Conservation (phyloP, 64 coral and sea anemone species). For the Actinia equina region DNA sequence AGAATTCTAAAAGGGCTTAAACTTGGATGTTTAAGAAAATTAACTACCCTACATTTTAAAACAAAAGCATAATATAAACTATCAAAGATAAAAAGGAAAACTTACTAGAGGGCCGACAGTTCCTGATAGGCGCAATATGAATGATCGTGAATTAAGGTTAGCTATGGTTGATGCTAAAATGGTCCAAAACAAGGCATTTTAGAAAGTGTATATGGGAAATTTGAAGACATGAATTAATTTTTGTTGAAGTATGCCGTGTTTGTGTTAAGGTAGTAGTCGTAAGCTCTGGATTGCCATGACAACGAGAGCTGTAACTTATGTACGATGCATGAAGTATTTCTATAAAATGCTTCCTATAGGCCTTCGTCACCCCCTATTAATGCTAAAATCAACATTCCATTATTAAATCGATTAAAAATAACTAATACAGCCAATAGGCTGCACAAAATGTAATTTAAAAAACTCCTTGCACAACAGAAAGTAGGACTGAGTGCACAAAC, state of each 20-base stretch:
- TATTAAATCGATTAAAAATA: background rate
- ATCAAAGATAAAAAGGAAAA: background rate
- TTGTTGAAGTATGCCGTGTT: background rate
- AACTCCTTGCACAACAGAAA: background rate
- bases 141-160: background rate
- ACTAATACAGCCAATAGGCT: background rate
- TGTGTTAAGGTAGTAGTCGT: background rate
- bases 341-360: background rate
- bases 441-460: background rate
- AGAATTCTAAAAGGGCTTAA: constrained; percentile 13
- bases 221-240: background rate
- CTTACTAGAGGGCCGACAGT: background rate
- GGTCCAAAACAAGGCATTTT: background rate
- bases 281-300: background rate
- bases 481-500: background rate
- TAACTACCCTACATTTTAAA: constrained; percentile 13
- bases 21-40: constrained; percentile 2
- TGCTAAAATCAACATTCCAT: background rate
- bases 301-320: background rate
- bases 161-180: background rate
- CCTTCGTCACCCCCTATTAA: background rate
- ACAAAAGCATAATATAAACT: background rate
- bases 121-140: background rate
- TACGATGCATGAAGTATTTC: background rate
- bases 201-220: too few relatives aligned